These are phyloP conservation scores for Pluvianellus socialis DNA, from an alignment of 2,113 vertebrate genomes.

Conservation along the genomic window DNA sequence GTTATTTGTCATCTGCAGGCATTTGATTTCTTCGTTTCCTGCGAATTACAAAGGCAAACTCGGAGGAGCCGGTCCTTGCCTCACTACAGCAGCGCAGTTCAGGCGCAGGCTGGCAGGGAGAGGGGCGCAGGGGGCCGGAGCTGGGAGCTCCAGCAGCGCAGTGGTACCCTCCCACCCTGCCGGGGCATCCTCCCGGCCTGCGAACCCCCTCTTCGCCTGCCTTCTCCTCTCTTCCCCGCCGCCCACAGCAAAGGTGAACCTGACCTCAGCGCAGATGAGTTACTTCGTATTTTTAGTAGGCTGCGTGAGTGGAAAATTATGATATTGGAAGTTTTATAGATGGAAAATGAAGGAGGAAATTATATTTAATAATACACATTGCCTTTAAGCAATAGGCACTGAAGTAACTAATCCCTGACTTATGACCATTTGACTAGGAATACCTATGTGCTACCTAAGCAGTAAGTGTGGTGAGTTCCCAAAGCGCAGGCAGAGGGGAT, in stretches of 20 bases:
- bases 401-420: neutral
- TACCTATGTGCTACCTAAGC: neutral
- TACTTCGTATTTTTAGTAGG: neutral
- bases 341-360: neutral
- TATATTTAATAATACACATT: neutral
- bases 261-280: neutral
- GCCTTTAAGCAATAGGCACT: neutral
- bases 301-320: neutral
- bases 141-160: neutral
- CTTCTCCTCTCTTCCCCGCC: neutral
- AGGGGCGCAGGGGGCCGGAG: neutral
- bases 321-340: neutral
- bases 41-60: neutral
- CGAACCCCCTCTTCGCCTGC: neutral
- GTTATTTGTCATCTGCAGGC: neutral
- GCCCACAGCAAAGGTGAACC: neutral
- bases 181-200: neutral
- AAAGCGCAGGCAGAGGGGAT: neutral
- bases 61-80: neutral
- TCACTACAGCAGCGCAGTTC: fast-evolving
- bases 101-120: neutral
- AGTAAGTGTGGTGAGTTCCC: neutral
- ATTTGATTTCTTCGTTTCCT: neutral
- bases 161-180: neutral
- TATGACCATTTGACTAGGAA: neutral